A percentile compares a stretch with the other conserved stretches of the same genome.
phyloP scores from a whole-genome alignment of 2,797 vertebrate species.

The Chrysolophus pictus region DNA sequence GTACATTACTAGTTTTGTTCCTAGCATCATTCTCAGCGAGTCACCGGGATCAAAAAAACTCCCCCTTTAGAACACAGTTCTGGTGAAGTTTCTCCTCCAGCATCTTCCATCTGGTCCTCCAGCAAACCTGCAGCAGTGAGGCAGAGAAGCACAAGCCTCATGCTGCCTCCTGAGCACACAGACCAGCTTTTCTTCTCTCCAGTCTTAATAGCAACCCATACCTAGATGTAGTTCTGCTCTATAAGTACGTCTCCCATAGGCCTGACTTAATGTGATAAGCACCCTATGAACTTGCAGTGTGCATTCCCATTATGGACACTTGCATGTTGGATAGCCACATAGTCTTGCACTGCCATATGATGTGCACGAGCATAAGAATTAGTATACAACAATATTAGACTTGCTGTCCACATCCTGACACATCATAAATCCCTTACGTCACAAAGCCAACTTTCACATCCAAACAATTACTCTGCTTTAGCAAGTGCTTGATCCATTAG shows the following conservation, averaged over 20 bases:
- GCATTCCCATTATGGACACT: not conserved
- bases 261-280: not conserved
- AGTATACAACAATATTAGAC: not conserved
- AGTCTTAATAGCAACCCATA: not conserved
- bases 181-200: not conserved
- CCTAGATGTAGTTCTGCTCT: not conserved
- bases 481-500: conserved; percentile 30
- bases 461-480: conserved; percentile 34
- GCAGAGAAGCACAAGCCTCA: not conserved
- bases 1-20: not conserved
- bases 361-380: not conserved
- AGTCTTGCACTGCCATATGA: not conserved
- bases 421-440: not conserved
- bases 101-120: not conserved
- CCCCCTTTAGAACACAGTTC: not conserved
- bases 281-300: not conserved
- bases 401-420: not conserved
- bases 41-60: not conserved
- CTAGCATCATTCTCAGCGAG: not conserved
- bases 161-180: not conserved
- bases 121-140: not conserved
- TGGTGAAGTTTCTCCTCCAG: not conserved
- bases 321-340: not conserved
- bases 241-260: not conserved
- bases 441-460: conserved; percentile 31